Evolutionary conservation across 2,888 invertebrate species (phyloP).

Genomic region (Machimus rusticus): DNA sequence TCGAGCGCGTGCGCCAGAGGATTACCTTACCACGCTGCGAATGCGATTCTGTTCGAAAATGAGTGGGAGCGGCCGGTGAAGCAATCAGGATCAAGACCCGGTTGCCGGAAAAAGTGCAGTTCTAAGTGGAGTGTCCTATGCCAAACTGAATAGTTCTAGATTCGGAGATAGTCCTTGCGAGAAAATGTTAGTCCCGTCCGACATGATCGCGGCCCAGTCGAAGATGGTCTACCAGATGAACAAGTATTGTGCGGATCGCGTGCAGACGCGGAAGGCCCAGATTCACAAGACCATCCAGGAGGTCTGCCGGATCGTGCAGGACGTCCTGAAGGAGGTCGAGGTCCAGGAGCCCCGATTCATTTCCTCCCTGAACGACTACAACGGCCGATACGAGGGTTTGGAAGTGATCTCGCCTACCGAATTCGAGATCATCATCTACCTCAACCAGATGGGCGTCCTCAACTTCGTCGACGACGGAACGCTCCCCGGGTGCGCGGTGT

Average conservation of each 20-base stretch:
- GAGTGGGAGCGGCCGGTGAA: neutral
- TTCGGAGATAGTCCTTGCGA: neutral
- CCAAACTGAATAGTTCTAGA: neutral
- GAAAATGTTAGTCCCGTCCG: constrained; percentile 88
- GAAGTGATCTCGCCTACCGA: constrained; percentile 93
- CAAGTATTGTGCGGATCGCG: constrained; percentile 92
- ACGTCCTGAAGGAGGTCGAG: constrained; percentile 94
- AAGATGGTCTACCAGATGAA: constrained; percentile 96
- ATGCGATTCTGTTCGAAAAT: neutral
- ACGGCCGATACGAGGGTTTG: constrained; percentile 89
- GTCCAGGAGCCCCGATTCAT: constrained; percentile 95
- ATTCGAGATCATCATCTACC: constrained; percentile 93
- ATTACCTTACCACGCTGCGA: neutral
- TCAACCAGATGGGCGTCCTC: constrained; percentile 98
- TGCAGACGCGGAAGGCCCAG: constrained; percentile 84
- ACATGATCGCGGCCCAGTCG: constrained; percentile 94
- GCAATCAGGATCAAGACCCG: neutral
- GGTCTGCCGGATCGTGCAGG: constrained; percentile 91
- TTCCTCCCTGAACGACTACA: constrained; percentile 87
- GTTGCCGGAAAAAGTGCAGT: neutral
- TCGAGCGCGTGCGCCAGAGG: constrained; percentile 7
- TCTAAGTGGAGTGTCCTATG: neutral
- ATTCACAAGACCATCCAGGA: constrained; percentile 90
- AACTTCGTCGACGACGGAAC: constrained; percentile 98
- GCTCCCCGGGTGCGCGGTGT: constrained; percentile 89